Base-by-base conservation (phyloP, 2,113 vertebrate species). In the Amia ocellicauda region DNA sequence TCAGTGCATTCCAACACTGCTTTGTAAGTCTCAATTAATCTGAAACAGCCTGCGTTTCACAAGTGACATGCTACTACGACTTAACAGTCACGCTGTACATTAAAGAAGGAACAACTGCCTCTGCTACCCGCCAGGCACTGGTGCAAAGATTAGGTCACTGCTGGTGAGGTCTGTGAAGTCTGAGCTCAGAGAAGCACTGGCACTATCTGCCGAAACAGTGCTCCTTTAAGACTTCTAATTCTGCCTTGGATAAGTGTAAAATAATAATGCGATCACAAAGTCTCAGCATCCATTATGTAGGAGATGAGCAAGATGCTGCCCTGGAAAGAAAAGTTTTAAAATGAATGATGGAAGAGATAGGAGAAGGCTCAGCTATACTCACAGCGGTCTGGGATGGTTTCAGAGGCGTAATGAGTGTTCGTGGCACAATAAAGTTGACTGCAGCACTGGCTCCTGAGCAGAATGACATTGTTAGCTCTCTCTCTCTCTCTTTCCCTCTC, bases 391-490 rank as follows among this genome's bases (percentile, higher is more conserved):
- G 60, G 66, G 41, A 29, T 50, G 76, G 77, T 74, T 70, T 47
- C 13, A 13, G n/a, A 17, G 14, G 20, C 4, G 60, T 70, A 79
- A 75, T 78, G 84, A 84, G 82, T 73, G 68, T 80, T 74, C 81
- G 71, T 74, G 78, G 80, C 80, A 79, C 66, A 64, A 80, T 76
- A 84, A 88, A 91, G 79, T 89, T 89, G 88, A 89, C 89, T 91
- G 89, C 88, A 89, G 91, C 86, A 90, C 81, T 86, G 85, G 81
- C 88, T 89, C 80, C 86, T 86, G 78, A 85, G 84, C 85, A 85
- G 85, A 90, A 92, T 93, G 90, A 91, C 91, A 93, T 92, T 91
- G 90, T 91, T 90, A 84, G 81, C 81, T 72, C 83, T 85, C 84
- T 22, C 54, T 72, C 83, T 76, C 79, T 76, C 78, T 74, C 69